These are phyloP conservation scores for Drosophila ironensis DNA, from an alignment of 1,140 invertebrate genomes.

Conservation along the genomic window DNA sequence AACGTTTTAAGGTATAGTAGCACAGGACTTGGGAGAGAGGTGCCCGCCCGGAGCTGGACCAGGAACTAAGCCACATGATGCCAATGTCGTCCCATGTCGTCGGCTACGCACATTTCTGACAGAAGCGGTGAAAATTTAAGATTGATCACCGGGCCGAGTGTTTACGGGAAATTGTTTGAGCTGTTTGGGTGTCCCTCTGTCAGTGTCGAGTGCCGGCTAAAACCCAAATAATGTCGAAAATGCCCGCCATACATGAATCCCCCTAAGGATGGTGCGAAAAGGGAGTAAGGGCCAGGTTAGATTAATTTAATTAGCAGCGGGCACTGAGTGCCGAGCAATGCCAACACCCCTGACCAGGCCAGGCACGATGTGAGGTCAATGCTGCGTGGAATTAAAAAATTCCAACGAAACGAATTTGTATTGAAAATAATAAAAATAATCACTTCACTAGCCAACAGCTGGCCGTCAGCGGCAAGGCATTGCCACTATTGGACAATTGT, in stretches of 20 bases:
- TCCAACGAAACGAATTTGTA: constrained; percentile 36
- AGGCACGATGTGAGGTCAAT: constrained; percentile 40
- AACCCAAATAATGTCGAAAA: constrained; percentile 68
- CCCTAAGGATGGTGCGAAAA: constrained; percentile 11
- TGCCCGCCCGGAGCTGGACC: constrained; percentile 23
- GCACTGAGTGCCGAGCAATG: neutral
- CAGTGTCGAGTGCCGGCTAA: constrained; percentile 63
- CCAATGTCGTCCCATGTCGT: constrained; percentile 61
- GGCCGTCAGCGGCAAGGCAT: constrained; percentile 33
- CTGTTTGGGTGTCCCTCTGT: constrained; percentile 39
- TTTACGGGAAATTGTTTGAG: constrained; percentile 62
- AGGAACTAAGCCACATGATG: constrained; percentile 62
- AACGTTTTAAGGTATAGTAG: constrained; percentile 57
- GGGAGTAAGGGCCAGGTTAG: constrained; percentile 22
- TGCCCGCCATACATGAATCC: constrained; percentile 19
- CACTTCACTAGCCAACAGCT: constrained; percentile 28
- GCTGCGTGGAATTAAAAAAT: constrained; percentile 38
- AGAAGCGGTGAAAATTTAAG: constrained; percentile 82
- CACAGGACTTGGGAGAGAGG: constrained; percentile 21
- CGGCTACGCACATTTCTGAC: constrained; percentile 75
- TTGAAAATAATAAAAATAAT: constrained; percentile 57
- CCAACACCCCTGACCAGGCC: constrained; percentile 28
- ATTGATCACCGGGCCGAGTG: constrained; percentile 78
- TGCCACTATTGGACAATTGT: constrained; percentile 37
- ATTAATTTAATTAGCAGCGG: constrained; percentile 61